Evolutionary conservation across 1,140 invertebrate species (phyloP).

Genomic region (Trichonephila inaurata): DNA sequence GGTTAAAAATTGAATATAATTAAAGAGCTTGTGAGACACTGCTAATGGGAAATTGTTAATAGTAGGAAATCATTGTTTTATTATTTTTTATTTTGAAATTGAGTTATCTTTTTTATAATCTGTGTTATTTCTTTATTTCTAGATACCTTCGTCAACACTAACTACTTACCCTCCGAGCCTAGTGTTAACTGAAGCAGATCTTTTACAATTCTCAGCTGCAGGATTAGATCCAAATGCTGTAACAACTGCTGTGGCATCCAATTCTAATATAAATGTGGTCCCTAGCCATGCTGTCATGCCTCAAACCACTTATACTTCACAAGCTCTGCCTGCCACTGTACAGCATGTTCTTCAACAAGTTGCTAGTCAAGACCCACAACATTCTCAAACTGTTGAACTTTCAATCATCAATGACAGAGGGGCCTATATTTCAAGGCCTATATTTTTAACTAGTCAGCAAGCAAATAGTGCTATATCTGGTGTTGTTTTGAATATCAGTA

Average conservation of each 20-base stretch:
- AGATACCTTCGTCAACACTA: slow-evolving; percentile 65
- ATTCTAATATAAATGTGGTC: neutral
- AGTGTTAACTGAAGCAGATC: slow-evolving; percentile 65
- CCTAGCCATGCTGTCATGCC: slow-evolving; percentile 20
- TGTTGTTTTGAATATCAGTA: slow-evolving; percentile 61
- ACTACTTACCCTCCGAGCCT: slow-evolving; percentile 53
- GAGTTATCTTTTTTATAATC: no score
- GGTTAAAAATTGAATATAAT: no score
- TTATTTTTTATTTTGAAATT: no score
- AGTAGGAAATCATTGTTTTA: no score
- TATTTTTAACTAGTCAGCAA: slow-evolving; percentile 61
- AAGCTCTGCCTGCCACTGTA: slow-evolving; percentile 11
- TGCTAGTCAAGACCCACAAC: slow-evolving; percentile 40
- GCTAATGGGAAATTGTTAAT: no score
- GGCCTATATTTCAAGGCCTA: slow-evolving; percentile 52
- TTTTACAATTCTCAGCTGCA: slow-evolving; percentile 53
- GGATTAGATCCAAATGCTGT: slow-evolving; percentile 42
- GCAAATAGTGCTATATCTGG: slow-evolving; percentile 28
- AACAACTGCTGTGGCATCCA: neutral
- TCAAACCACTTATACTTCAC: slow-evolving; percentile 43
- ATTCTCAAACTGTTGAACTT: slow-evolving; percentile 56
- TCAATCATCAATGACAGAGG: slow-evolving; percentile 73
- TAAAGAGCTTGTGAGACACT: no score
- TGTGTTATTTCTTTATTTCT: neutral
- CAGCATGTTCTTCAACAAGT: slow-evolving; percentile 65